Base-by-base conservation (phyloP, 2,113 vertebrate species). In the Pachypanchax playfairii region DNA sequence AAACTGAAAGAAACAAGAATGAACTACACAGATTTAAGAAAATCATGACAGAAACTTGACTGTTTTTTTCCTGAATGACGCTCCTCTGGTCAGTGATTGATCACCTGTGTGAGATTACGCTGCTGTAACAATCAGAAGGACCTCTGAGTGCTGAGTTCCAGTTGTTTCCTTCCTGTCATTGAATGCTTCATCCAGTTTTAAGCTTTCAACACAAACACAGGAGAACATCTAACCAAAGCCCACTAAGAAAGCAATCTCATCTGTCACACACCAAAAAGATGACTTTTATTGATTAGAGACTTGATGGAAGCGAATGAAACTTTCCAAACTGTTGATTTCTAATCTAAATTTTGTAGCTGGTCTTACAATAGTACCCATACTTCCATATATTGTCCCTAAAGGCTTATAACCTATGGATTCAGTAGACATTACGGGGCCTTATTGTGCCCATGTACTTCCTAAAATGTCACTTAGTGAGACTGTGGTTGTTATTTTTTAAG, bases 81-180 rank as follows among this genome's bases (percentile, higher is more conserved):
- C 35, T 10, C 12, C 20, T 43, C 18, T 15, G 12, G 8, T 22
- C 2, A 1, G 6, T 63, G 47, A 0, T 52, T 28, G 33, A 33
- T 66, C 57, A 84, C 70, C 63, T 77, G 73, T 58, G 22, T 12
- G 41, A 62, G 63, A 46, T 7, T 51, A 49, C n/a, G 41, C 17
- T 20, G 20, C 35, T 60, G 21, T 6, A 73, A 60, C 61, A 38
- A 54, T 24, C 42, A 62, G 31, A 41, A 26, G 47, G 36, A 33
- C 36, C 11, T 61, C 35, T 55, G 35, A 59, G 52, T 8, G 1
- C 48, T 38, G 17, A 1, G 22, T 35, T 18, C 9, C 44, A 12
- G 38, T 57, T 11, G 24, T 68, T 82, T 84, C 82, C 81, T 90
- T 89, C 88, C 86, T 78, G 55, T 77, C 47, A 59, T 26, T 85